Evolutionary conservation across 2,113 vertebrate species (phyloP).

Genomic region (Atherinomorus stipes): DNA sequence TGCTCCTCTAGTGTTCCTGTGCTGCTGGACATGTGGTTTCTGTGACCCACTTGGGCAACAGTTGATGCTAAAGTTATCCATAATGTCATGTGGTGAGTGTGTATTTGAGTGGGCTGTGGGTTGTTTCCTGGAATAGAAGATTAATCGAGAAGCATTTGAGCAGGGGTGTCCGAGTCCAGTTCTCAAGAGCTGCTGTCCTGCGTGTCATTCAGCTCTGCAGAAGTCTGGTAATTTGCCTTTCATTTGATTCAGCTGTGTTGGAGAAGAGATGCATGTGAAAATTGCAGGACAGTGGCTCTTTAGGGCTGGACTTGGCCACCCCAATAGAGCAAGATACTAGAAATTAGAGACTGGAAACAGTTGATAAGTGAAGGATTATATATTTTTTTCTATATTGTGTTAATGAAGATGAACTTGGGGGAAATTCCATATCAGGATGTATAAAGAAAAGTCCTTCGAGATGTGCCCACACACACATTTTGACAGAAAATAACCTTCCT

Average conservation of each 20-base stretch:
- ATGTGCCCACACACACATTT: neutral
- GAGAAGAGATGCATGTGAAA: too few species aligned
- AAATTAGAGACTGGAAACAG: neutral
- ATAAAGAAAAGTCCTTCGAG: neutral
- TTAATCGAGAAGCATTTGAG: neutral
- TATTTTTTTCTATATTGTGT: neutral
- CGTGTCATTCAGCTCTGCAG: too few species aligned
- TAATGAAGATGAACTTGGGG: neutral
- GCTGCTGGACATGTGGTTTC: conserved; percentile 24
- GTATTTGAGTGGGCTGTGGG: conserved; percentile 5
- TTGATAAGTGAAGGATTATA: neutral
- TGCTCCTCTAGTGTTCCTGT: conserved; percentile 10
- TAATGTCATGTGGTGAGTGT: conserved; percentile 34
- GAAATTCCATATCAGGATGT: neutral
- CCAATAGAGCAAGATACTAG: too few species aligned
- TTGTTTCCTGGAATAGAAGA: conserved; percentile 19
- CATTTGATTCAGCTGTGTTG: too few species aligned
- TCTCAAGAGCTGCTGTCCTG: too few species aligned
- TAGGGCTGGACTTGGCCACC: too few species aligned
- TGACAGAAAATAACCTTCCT: too few species aligned
- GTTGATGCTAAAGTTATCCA: conserved; percentile 35
- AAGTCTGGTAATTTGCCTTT: too few species aligned
- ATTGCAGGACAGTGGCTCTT: too few species aligned
- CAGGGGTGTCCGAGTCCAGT: too few species aligned
- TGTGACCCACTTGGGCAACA: conserved; percentile 41